Evolutionary conservation across 23 tunicate genomes (phyloP), one percentile per base, ranked within the genome.

Genomic region (Halocynthia roretzi): DNA sequence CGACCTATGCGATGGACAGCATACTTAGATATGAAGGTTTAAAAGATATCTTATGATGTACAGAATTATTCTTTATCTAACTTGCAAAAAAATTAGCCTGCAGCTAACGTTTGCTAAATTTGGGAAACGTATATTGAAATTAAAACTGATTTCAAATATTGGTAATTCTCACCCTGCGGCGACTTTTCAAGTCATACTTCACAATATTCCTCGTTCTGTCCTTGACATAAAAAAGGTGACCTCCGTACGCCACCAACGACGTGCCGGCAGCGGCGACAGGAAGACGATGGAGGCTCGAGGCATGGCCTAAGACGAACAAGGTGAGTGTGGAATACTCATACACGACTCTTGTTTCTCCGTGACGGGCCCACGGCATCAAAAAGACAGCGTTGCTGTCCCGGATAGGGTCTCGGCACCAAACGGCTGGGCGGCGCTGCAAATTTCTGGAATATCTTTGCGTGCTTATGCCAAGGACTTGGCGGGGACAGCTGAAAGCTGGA

Each of bases 221-320:
- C 5, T 87, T 87, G 31, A 87, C 72, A 58, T 73, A 87, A 70
- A 63, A 87, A 44, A 87, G 18, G 44, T 80, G 56, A 5, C 93
- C 93, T 68, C 77, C 85, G 61, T 81, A 82, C 8, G 82, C 55
- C 15, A 87, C 93, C 10, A 75, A 63, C 49, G 80, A 81, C 8
- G 83, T 82, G 17, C 83, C 86, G 9, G 72, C 62, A 15, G 82
- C 61, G 18, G 80, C 64, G 2, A 48, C 69, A 7, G 85, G 93
- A 12, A 87, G 65, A 11, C 63, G 51, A 51, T 81, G 67, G 10
- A 68, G 15, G n/a, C 51, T 56, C 0, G 51, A 50, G 5, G 85
- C 69, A 8, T 68, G 80, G 6, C 93, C 93, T 17, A 50, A 54
- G 5, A 81, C 74, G 71, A 87, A 87, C 31, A 6, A 65, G 22